These are phyloP conservation scores for Gephyroberyx darwinii DNA, from an alignment of 2,797 vertebrate genomes.

Conservation along the genomic window DNA sequence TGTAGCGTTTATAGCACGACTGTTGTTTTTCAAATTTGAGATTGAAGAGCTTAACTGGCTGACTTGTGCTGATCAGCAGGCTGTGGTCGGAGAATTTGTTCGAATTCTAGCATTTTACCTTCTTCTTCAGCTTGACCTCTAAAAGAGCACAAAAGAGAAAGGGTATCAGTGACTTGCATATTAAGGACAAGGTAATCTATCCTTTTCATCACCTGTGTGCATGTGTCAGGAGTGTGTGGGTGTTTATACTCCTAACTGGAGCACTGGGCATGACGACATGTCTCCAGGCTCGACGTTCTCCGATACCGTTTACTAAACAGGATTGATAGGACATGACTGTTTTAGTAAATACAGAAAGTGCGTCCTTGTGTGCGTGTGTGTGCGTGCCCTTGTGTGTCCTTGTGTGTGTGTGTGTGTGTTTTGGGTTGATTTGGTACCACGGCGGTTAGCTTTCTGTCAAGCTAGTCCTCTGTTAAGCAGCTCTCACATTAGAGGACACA, in stretches of 20 bases:
- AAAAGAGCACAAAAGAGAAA: conserved; percentile 41
- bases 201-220: conserved; percentile 69
- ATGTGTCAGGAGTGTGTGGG: conserved; percentile 76
- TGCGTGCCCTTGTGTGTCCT: conserved; percentile 38
- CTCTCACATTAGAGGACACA: conserved; percentile 21
- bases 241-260: conserved; percentile 77
- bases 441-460: conserved; percentile 61
- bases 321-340: conserved; percentile 79
- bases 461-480: not conserved
- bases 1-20: not conserved
- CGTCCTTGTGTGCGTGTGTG: conserved; percentile 52
- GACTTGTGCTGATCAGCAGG: not conserved
- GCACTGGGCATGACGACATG: conserved; percentile 73
- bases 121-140: conserved; percentile 63
- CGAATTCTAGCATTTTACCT: not conserved
- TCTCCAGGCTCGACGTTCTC: conserved; percentile 77
- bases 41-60: not conserved
- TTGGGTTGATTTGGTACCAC: conserved; percentile 71
- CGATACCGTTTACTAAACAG: conserved; percentile 84
- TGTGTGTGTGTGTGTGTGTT: conserved; percentile 69
- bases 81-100: not conserved
- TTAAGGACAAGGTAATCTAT: conserved; percentile 37
- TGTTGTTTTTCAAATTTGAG: not conserved
- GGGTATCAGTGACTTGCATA: conserved; percentile 55
- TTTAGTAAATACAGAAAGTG: conserved; percentile 82